Evolutionary conservation across 2,888 invertebrate genomes (phyloP), one percentile per base, ranked within the genome.

Genomic region (Tetropium fuscum): DNA sequence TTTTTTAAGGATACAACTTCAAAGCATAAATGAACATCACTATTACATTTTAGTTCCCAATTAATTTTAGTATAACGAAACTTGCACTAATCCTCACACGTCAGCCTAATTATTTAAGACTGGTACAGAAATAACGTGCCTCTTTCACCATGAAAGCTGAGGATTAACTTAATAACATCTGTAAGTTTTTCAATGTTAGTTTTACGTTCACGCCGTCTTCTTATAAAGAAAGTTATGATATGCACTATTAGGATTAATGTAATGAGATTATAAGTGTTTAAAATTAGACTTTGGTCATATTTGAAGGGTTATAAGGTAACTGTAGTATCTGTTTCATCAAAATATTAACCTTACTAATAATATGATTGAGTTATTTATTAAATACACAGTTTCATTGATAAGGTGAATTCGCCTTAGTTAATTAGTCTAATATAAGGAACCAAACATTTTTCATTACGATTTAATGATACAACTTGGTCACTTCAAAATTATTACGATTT

Each of bases 61-160:
- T 73, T 73, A 73, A 73, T 72, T 74, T 69, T 53, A 72, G 64
- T 71, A 71, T 60, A 60, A 68, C 67, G 60, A 71, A 73, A 70
- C 63, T 68, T 70, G 53, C 57, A 57, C 57, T 73, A 74, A 75
- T 74, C 74, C 72, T 56, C 67, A 55, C 58, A 64, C 68, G 74
- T 75, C 74, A 71, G 67, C 58, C 65, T 70, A 72, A 74, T 74
- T 74, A 74, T 74, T 73, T 74, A 72, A 71, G 69, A 69, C 66
- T 65, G 58, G 64, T 64, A 70, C 73, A 68, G 58, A 75, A 75
- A 75, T 75, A 75, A 66, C 67, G 61, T 56, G 58, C 60, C 65
- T 69, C 66, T 60, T 70, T 51, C 32, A 55, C 57, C 53, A 48
- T 63, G 65, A 64, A 48, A 11, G 58, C 43, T 53, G 41, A 55